These are phyloP conservation scores for Jordanella pulchra DNA, from an alignment of 2,797 vertebrate species.

Conservation along the genomic window DNA sequence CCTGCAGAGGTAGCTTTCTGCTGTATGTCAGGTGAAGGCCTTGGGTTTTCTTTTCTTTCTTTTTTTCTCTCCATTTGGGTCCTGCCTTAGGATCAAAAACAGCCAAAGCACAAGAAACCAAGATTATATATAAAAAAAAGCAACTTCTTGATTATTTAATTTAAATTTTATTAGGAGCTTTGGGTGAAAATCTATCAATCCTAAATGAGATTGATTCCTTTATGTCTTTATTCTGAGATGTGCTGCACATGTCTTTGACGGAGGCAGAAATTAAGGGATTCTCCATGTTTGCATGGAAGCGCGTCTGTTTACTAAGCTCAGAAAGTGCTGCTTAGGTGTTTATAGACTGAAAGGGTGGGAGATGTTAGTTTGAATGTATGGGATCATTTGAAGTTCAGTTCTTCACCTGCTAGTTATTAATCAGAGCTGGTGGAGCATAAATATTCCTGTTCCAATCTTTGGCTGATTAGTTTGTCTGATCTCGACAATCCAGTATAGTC, in stretches of 20 bases:
- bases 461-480: neutral
- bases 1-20: conserved; percentile 36
- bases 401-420: neutral
- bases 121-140: neutral
- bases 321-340: neutral
- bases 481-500: too few relatives aligned
- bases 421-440: neutral
- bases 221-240: neutral
- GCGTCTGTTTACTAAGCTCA: neutral
- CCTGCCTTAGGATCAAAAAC: neutral
- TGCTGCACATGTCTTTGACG: neutral
- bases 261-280: neutral
- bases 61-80: conserved; percentile 1
- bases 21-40: conserved; percentile 39
- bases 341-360: neutral
- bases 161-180: too few relatives aligned
- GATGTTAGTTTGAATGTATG: too few relatives aligned
- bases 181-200: too few relatives aligned
- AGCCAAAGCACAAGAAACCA: neutral
- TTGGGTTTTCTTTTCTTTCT: conserved; percentile 38
- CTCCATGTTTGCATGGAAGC: neutral
- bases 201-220: too few relatives aligned
- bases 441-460: neutral
- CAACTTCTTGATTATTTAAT: neutral
- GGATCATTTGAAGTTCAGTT: neutral